Percentiles rank a stretch among this genome's conserved stretches.
These are phyloP conservation scores for Pantherophis alleghaniensis DNA, from an alignment of 2,797 vertebrate genomes.

Conservation along the genomic window DNA sequence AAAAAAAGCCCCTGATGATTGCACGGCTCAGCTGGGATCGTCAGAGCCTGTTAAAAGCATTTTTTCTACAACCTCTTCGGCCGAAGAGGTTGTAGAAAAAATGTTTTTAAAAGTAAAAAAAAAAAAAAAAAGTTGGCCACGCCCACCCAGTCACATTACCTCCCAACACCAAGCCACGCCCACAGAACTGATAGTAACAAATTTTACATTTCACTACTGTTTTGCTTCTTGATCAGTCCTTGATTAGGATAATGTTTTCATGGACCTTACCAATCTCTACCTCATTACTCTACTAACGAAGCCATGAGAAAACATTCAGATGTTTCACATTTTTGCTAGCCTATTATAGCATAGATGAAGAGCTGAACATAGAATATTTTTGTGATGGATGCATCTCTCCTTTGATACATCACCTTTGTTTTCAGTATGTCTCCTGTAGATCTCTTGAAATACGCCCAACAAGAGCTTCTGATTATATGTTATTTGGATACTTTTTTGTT, in stretches of 20 bases:
- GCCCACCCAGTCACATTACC: no score
- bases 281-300: not conserved
- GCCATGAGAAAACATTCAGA: not conserved
- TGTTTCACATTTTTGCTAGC: not conserved
- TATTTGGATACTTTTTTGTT: slow-evolving; percentile 24
- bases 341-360: not conserved
- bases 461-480: slow-evolving; percentile 33
- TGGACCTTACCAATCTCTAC: not conserved
- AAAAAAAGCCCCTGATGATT: no score
- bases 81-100: no score
- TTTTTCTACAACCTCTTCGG: no score
- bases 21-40: no score
- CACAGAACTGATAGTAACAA: no score
- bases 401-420: slow-evolving; percentile 23
- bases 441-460: slow-evolving; percentile 59
- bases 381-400: not conserved
- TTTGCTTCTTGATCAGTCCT: not conserved
- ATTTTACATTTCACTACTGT: no score
- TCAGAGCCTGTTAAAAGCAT: no score
- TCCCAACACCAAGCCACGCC: no score
- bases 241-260: not conserved
- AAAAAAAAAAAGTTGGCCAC: no score
- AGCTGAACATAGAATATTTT: not conserved
- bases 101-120: no score
- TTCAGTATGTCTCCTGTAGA: slow-evolving; percentile 33